These are phyloP conservation scores for Xylophagus ater DNA, from an alignment of 2,888 invertebrate species.

Conservation along the genomic window DNA sequence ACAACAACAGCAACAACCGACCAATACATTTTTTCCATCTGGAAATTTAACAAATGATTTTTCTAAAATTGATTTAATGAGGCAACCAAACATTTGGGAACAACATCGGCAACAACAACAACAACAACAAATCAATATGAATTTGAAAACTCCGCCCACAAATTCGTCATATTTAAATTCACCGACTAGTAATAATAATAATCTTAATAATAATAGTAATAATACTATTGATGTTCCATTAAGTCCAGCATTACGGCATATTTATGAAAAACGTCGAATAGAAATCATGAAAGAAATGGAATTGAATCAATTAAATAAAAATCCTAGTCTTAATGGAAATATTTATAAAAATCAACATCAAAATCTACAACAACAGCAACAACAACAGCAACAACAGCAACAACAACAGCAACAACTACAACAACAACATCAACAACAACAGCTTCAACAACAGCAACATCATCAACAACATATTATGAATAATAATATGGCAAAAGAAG, in stretches of 20 bases:
- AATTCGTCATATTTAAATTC: conserved; percentile 17
- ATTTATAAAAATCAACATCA: conserved; percentile 11
- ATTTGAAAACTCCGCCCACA: conserved; percentile 17
- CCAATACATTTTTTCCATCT: conserved; percentile 19
- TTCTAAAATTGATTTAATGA: conserved; percentile 15
- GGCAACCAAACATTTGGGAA: conserved; percentile 18
- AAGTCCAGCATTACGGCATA: conserved; percentile 13
- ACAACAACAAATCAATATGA: conserved; percentile 15
- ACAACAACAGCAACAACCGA: conserved; percentile 13
- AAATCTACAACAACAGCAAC: conserved; percentile 3
- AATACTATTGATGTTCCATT: conserved; percentile 10
- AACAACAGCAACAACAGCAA: conserved; percentile 7
- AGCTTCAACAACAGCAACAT: conserved; percentile 5
- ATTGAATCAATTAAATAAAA: conserved; percentile 15
- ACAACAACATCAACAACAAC: conserved; percentile 4
- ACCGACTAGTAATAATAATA: conserved; percentile 6
- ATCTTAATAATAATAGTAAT: conserved; percentile 10
- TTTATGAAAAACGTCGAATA: conserved; percentile 15
- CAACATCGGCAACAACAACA: conserved; percentile 15
- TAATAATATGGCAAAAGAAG: conserved; percentile 16
- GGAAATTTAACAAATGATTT: conserved; percentile 17
- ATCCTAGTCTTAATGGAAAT: conserved; percentile 13
- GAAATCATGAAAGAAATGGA: conserved; percentile 18
- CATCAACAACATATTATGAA: conserved; percentile 1
- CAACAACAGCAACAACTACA: neutral